Evolutionary conservation across 2,888 invertebrate genomes (phyloP), one percentile per base, ranked within the genome.

Genomic region (Torymus aiolomorphi): DNA sequence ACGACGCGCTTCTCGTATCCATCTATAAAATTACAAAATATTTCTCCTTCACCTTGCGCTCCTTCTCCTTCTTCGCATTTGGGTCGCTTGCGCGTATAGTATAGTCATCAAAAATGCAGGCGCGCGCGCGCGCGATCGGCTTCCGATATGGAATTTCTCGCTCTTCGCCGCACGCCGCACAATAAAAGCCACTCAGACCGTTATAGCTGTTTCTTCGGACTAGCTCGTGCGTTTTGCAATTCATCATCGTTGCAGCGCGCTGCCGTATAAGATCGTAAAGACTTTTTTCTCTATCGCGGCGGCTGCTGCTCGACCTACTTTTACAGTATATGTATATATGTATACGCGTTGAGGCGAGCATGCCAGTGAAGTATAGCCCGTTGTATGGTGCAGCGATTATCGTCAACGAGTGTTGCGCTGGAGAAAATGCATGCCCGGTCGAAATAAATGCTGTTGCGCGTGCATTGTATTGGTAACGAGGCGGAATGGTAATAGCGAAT

Each of bases 121-220:
- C 56, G 13, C 54, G n/a, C 66, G 20, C 20, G 11, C 2, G 49
- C 3, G 16, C 2, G 20, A 69, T 70, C 69, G 54, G 70, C 63
- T 62, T 76, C n/a, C 76, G 70, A 76, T 74, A 74, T 57, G 59
- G 31, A 76, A 76, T 67, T 69, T 67, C 72, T 18, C 51, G 18
- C 14, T 14, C 5, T 42, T 1, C 10, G 3, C 59, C 70, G 31
- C 42, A 61, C 24, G 54, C 31, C 61, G 56, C 24, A 67, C 59
- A 56, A 70, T 63, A 76, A 76, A 70, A 70, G 76, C 49, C 63
- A 70, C 57, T 76, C 69, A 65, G 31, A 3, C 31, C 8, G 0
- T 1, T 5, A 31, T 31, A 31, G 20, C 31, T 57, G 3, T 57
- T 62, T 76, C 20, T 63, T 52, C 31, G n/a, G 8, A 8, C 13